Evolutionary conservation across 2,113 vertebrate genomes (phyloP).

Genomic region (Ifrita kowaldi): DNA sequence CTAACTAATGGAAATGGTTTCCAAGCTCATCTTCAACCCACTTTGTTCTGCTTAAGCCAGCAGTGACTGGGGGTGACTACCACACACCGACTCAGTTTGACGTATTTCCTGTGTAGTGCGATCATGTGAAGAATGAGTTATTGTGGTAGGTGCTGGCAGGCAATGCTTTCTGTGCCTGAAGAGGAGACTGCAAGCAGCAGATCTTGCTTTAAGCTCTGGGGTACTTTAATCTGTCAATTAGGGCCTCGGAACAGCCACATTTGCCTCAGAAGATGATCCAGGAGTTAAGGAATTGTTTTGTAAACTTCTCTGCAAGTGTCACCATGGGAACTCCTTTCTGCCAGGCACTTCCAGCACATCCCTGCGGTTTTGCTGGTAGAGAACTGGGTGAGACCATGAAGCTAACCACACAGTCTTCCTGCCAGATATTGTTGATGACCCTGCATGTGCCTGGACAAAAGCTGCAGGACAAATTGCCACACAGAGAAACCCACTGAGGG

Average conservation of each 20-base stretch:
- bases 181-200: neutral
- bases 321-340: neutral
- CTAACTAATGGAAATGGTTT: slow-evolving; percentile 30
- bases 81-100: neutral
- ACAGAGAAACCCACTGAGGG: neutral
- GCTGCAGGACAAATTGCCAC: neutral
- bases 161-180: neutral
- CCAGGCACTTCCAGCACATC: neutral
- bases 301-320: slow-evolving; percentile 5
- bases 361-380: neutral
- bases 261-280: neutral
- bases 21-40: neutral
- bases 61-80: neutral
- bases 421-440: slow-evolving; percentile 29
- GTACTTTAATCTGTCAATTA: neutral
- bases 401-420: neutral
- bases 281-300: slow-evolving; percentile 27
- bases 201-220: neutral
- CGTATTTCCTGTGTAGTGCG: neutral
- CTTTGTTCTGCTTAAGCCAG: neutral
- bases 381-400: slow-evolving; percentile 2
- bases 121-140: neutral
- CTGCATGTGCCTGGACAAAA: slow-evolving; percentile 19
- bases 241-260: neutral
- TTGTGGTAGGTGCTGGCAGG: neutral